phyloP scores from a whole-genome alignment of 2,888 invertebrate genomes.

The Iselma pallidipennis region DNA sequence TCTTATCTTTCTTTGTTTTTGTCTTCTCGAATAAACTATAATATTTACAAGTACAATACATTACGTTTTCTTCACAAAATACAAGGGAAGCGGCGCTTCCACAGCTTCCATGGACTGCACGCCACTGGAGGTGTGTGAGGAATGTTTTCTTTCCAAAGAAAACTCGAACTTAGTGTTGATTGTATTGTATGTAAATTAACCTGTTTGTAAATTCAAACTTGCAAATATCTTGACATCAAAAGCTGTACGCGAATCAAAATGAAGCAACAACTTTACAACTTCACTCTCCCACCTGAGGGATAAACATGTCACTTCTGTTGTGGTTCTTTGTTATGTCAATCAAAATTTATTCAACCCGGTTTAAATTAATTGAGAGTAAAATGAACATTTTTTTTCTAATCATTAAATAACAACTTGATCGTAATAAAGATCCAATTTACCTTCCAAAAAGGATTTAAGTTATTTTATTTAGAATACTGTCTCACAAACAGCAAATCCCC shows the following conservation, averaged over 20 bases:
- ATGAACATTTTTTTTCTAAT: neutral
- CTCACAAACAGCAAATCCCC: slow-evolving; percentile 31
- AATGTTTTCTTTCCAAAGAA: neutral
- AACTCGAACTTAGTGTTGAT: slow-evolving; percentile 33
- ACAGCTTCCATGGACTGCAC: too few relatives aligned
- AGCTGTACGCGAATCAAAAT: slow-evolving; percentile 34
- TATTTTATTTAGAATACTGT: slow-evolving; percentile 29
- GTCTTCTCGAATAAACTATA: neutral
- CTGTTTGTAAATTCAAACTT: slow-evolving; percentile 43
- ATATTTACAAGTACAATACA: too few relatives aligned
- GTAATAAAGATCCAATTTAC: slow-evolving; percentile 33
- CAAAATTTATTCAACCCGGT: too few relatives aligned
- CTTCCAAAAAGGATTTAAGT: slow-evolving; percentile 28
- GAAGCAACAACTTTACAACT: slow-evolving; percentile 5
- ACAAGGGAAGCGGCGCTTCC: too few relatives aligned
- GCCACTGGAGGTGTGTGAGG: too few relatives aligned
- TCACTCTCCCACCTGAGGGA: neutral
- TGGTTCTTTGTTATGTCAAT: too few relatives aligned
- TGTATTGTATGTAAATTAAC: slow-evolving; percentile 43
- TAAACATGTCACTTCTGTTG: too few relatives aligned
- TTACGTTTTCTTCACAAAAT: too few relatives aligned
- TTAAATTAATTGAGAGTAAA: too few relatives aligned
- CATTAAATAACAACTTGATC: too few relatives aligned
- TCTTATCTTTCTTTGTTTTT: neutral
- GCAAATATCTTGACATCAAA: slow-evolving; percentile 46